Evolutionary conservation across 2,113 vertebrate species (phyloP), one percentile per base, ranked within the genome.

Genomic region (Corydoras sp.): DNA sequence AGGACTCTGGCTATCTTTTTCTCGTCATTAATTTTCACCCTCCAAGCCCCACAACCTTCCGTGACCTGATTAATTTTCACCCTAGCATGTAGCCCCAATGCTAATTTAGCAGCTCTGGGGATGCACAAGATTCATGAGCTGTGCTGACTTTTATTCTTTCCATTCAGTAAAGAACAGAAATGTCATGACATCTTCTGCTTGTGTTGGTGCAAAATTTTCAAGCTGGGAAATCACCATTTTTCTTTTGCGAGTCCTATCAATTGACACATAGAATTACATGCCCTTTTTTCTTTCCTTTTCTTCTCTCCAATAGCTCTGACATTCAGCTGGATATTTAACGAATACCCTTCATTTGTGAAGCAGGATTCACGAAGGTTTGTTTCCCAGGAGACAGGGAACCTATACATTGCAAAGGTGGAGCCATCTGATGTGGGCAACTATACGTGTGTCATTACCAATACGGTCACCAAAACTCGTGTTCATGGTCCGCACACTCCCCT

Each of bases 321-420:
- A 64, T 98, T 98, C n/a, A 93, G 94, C 0, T 99, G 97, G 97
- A 95, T 98, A 85, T 97, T 99, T 86, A 98, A 99, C 1, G 95
- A 97, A 79, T 95, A 94, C 77, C 95, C 96, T 0, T 90, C 89
- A 0, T 94, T 92, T 24, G 93, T 96, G 65, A 93, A 93, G 72
- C 96, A 98, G 83, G 97, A 99, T 68, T 92, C 82, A 10, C 93
- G 95, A 0, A 93, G 96, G 66, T 99, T 99, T 6, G 91, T 99
- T 75, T 99, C 96, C 0, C 96, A 99, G 78, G 92, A 96, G 71
- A 99, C 96, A 0, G 97, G 97, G 0, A 97, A 99, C 62, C 82
- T 99, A 3, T 99, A 99, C 83, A 96, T 99, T 0, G 96, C 97
- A 11, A 98, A 95, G 82, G 96, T 99, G 82, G 95, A 99, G 75